Conservation (phyloP, 2,113 vertebrate species). For the Zeus faber region DNA sequence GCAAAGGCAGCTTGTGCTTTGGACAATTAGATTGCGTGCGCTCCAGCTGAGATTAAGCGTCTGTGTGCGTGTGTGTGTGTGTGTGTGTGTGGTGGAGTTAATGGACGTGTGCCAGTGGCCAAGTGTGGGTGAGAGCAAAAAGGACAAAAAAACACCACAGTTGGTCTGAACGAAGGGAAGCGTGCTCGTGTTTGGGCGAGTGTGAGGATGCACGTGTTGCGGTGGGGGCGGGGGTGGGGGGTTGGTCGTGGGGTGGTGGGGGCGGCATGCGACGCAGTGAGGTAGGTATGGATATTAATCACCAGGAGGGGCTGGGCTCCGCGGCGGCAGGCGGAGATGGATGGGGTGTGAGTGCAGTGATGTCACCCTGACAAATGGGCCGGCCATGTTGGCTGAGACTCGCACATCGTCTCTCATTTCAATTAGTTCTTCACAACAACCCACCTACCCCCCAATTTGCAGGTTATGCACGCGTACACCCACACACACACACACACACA, state of each 20-base stretch:
- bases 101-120: slow-evolving; percentile 16
- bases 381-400: slow-evolving; percentile 75
- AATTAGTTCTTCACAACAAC: slow-evolving; percentile 76
- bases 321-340: slow-evolving; percentile 71
- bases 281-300: slow-evolving; percentile 80
- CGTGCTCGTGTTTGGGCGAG: slow-evolving; percentile 45
- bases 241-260: slow-evolving; percentile 13
- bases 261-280: slow-evolving; percentile 37
- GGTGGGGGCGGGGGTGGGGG: neutral
- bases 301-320: slow-evolving; percentile 66
- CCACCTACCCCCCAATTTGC: slow-evolving; percentile 51
- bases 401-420: slow-evolving; percentile 83
- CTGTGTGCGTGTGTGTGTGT: slow-evolving; percentile 29
- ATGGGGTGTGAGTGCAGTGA: slow-evolving; percentile 80
- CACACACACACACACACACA: slow-evolving; percentile 13
- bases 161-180: slow-evolving; percentile 33
- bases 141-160: slow-evolving; percentile 14
- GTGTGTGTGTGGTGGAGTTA: slow-evolving; percentile 36
- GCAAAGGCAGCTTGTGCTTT: slow-evolving; percentile 7
- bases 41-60: slow-evolving; percentile 10
- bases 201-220: slow-evolving; percentile 46
- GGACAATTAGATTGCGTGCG: slow-evolving; percentile 23
- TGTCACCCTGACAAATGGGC: slow-evolving; percentile 84
- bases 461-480: slow-evolving; percentile 43
- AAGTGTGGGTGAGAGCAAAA: slow-evolving; percentile 27